A percentile compares a stretch with the other conserved stretches of the same genome.
phyloP scores from a whole-genome alignment of 2,797 vertebrate species.

The Premnoplex brunnescens region DNA sequence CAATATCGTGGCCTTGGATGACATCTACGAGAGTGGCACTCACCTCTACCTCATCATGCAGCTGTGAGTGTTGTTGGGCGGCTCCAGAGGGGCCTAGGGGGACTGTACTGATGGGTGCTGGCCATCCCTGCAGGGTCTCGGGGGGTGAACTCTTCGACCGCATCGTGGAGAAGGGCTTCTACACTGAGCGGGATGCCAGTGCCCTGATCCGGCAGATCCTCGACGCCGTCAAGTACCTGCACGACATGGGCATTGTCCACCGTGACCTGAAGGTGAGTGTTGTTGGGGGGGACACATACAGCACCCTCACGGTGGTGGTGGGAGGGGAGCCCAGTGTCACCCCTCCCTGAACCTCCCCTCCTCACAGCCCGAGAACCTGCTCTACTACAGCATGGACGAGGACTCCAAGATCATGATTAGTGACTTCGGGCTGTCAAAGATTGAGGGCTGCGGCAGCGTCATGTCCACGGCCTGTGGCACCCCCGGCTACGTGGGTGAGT shows the following conservation, averaged over 20 bases:
- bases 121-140: slow-evolving; percentile 81
- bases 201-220: slow-evolving; percentile 95
- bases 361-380: slow-evolving; percentile 91
- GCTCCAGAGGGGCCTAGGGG: fast-evolving
- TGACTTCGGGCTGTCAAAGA: slow-evolving; percentile 95
- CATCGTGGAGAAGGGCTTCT: slow-evolving; percentile 98
- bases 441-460: slow-evolving; percentile 89
- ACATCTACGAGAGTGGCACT: slow-evolving; percentile 94
- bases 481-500: slow-evolving; percentile 94
- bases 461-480: slow-evolving; percentile 96
- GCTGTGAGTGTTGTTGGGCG: slow-evolving; percentile 83
- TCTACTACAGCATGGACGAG: slow-evolving; percentile 95
- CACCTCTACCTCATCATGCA: slow-evolving; percentile 99
- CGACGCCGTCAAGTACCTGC: slow-evolving; percentile 94
- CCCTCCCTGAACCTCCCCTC: background rate
- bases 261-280: slow-evolving; percentile 92
- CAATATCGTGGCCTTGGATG: slow-evolving; percentile 96
- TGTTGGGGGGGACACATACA: too few relatives aligned
- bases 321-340: background rate
- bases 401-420: slow-evolving; percentile 99
- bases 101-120: fast-evolving
- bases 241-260: slow-evolving; percentile 95
- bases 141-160: slow-evolving; percentile 96
- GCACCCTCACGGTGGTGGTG: fast-evolving
- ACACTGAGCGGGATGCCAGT: slow-evolving; percentile 96